Evolutionary conservation across 2,797 vertebrate genomes (phyloP), one percentile per base, ranked within the genome.

Genomic region (Ceryle rudis): DNA sequence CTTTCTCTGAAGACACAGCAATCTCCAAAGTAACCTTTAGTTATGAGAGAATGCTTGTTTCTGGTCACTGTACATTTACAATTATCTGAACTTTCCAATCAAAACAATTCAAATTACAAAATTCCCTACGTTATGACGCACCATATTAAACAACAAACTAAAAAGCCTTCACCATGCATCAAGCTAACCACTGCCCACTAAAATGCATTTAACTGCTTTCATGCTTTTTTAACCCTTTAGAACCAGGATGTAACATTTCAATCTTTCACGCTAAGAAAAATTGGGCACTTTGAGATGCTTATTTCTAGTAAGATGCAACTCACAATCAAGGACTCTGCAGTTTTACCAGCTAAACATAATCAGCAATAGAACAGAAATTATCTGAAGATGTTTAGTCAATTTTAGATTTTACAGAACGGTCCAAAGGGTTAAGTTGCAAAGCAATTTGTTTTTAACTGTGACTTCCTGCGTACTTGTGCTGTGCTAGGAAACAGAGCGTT

Each of bases 401-500:
- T 97, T 97, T 78, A 61, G 73, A 19, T 58, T 93, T 89, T 80
- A 97, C 60, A 66, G 86, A 96, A 95, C 47, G 96, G 97, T 98
- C 97, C 96, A 98, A 98, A 98, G 98, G 98, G 98, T 98, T 98
- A 98, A 98, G 95, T 96, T 96, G 97, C 97, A 98, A 98, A 98
- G 98, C 97, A 96, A 98, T 97, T 98, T 97, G 95, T 95, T 97
- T 97, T 97, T 96, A 98, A 98, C 97, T 98, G 98, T 98, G 98
- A 98, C 98, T 98, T 98, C 98, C 98, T 98, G 99, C 99, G 95
- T 99, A 99, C 99, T 99, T 99, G 99, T 98, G 99, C 98, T 97
- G 98, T 98, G 98, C 99, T 99, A 99, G 99, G 98, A 98, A 99
- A 99, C 98, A 99, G 98, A 98, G 99, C 98, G 99, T 99, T 99